Percentiles rank a stretch among this genome's conserved stretches.
phyloP scores from a whole-genome alignment of 2,113 vertebrate genomes.

The Oenanthe oenanthe region DNA sequence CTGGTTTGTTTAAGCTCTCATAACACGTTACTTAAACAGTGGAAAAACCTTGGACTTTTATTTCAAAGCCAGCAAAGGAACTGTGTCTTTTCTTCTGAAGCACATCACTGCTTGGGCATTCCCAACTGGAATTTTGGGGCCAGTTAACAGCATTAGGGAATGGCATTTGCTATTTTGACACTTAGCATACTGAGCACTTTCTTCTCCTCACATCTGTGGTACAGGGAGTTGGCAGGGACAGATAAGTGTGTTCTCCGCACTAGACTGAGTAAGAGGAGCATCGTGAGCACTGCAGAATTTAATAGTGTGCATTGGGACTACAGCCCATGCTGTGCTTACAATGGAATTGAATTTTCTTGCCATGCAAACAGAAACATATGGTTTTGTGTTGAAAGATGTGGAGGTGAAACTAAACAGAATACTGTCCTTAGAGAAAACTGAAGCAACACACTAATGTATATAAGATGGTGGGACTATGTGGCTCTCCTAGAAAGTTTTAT shows the following conservation, averaged over 20 bases:
- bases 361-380: conserved; percentile 32
- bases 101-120: not conserved
- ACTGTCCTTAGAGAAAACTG: not conserved
- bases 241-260: not conserved
- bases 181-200: not conserved
- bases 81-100: not conserved
- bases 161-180: not conserved
- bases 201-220: not conserved
- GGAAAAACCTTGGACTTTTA: not conserved
- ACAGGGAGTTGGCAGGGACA: not conserved
- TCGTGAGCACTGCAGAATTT: not conserved
- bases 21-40: not conserved
- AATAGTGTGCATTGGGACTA: not conserved
- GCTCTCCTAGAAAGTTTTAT: not conserved
- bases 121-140: not conserved
- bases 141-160: not conserved
- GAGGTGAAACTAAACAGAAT: conserved; percentile 38
- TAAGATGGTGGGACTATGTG: not conserved
- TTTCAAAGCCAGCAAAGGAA: not conserved
- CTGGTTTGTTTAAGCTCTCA: not conserved
- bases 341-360: conserved; percentile 44
- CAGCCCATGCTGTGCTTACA: conserved; percentile 32
- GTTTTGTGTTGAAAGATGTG: conserved; percentile 18
- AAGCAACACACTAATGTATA: not conserved
- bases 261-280: not conserved